Conservation (phyloP, 37 sponge, comb jelly and placozoan genomes). For the Mnemiopsis leidyi region DNA sequence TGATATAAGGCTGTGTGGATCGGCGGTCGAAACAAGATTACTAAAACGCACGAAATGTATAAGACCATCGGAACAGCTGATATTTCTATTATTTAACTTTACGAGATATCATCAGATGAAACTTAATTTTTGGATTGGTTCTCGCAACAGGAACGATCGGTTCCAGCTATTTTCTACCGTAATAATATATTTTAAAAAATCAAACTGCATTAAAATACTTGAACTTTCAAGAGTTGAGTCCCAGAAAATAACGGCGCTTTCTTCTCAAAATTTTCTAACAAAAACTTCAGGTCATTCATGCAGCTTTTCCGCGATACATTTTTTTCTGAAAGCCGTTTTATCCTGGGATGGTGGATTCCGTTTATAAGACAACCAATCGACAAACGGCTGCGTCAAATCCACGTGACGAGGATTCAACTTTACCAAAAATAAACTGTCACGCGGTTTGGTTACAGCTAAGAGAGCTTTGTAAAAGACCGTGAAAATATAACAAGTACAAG, state of each 20-base stretch:
- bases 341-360: too few species aligned
- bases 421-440: too few species aligned
- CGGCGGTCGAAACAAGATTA: background rate
- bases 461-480: background rate
- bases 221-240: background rate
- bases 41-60: background rate
- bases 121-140: too few species aligned
- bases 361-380: too few species aligned
- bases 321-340: too few species aligned
- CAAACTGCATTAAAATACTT: conserved; percentile 46
- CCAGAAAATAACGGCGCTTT: background rate
- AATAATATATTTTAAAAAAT: conserved; percentile 11
- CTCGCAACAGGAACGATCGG: too few species aligned
- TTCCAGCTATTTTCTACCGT: background rate
- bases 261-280: background rate
- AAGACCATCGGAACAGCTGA: background rate
- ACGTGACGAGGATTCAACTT: too few species aligned
- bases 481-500: background rate
- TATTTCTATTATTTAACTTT: too few species aligned
- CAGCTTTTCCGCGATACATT: too few species aligned
- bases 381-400: too few species aligned
- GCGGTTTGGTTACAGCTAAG: background rate
- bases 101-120: too few species aligned
- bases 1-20: background rate
- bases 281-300: too few species aligned